Evolutionary conservation across 2,888 invertebrate species (phyloP), one percentile per base, ranked within the genome.

Genomic region (Sipha maydis): DNA sequence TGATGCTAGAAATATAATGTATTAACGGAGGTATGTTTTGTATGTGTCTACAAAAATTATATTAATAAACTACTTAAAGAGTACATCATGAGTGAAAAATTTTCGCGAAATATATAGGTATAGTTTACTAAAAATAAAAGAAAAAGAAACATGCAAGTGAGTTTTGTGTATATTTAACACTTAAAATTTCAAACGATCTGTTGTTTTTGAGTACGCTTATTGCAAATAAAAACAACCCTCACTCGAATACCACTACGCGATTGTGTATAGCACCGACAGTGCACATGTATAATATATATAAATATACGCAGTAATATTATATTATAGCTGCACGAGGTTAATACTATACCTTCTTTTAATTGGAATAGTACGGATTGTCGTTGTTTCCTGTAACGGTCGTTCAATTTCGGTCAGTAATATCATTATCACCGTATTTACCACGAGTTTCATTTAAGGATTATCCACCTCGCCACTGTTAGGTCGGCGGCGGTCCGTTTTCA

Each of bases 381-480:
- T 28, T 21, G 67, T 77, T 77, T 48, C 77, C 54, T n/a, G 77
- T 78, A 85, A 85, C 78, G 69, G 85, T 85, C 85, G 85, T 85
- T 85, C 85, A 78, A 85, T 85, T 85, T 78, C 78, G n/a, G 77
- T 19, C 41, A 28, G 31, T 84, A 85, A 78, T 85, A 88, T 67
- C 88, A 88, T 88, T 88, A 88, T 82, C 80, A 67, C 75, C 61
- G 61, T 88, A 21, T 80, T 88, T 79, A 88, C 80, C 88, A 48
- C 67, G 48, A 41, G 88, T 88, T 88, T 75, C 82, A 82, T 75
- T 75, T 76, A 67, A 88, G 75, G 21, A 73, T 38, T 48, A n/a
- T 69, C 28, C 21, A n/a, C 31, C 67, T 75, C 38, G 38, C 25
- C 75, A 19, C 73, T 38, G 3, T 28, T 3, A 7, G 48, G 28